These are phyloP conservation scores for Isurus oxyrinchus DNA, from an alignment of 2,113 vertebrate species.

Conservation along the genomic window DNA sequence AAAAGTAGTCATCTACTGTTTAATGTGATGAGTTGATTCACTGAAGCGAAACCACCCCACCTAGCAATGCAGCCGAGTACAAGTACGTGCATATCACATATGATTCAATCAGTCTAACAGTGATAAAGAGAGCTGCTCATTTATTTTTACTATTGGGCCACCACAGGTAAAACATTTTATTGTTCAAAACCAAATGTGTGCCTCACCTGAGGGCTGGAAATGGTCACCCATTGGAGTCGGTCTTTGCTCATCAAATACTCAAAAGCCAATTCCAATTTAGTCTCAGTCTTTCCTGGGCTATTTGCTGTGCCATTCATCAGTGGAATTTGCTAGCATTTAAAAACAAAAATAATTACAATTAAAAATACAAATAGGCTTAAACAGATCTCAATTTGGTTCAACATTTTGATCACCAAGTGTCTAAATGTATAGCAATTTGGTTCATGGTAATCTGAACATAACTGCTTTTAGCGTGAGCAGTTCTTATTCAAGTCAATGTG, in stretches of 20 bases:
- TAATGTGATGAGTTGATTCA: neutral
- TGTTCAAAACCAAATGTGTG: neutral
- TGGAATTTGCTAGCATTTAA: constrained; percentile 67
- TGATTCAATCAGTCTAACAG: neutral
- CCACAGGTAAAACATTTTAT: neutral
- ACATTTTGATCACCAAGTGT: neutral
- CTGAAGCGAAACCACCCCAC: neutral
- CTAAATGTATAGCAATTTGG: neutral
- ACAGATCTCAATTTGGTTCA: neutral
- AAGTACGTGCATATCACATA: neutral
- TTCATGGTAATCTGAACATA: neutral
- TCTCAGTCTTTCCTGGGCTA: constrained; percentile 74
- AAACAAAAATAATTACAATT: neutral
- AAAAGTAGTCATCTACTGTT: neutral
- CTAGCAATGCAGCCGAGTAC: neutral
- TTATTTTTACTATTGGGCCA: neutral
- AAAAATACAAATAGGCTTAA: neutral
- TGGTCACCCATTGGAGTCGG: constrained; percentile 95
- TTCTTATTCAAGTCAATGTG: neutral
- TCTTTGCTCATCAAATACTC: constrained; percentile 99
- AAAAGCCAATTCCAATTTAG: constrained; percentile 93
- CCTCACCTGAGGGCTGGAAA: constrained; percentile 90
- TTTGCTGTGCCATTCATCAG: constrained; percentile 70
- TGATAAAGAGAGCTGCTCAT: neutral
- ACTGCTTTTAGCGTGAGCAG: neutral